A percentile compares a stretch with the other conserved stretches of the same genome.
Conservation (phyloP, 2,888 invertebrate genomes). For the Melinaea marsaeus region DNA sequence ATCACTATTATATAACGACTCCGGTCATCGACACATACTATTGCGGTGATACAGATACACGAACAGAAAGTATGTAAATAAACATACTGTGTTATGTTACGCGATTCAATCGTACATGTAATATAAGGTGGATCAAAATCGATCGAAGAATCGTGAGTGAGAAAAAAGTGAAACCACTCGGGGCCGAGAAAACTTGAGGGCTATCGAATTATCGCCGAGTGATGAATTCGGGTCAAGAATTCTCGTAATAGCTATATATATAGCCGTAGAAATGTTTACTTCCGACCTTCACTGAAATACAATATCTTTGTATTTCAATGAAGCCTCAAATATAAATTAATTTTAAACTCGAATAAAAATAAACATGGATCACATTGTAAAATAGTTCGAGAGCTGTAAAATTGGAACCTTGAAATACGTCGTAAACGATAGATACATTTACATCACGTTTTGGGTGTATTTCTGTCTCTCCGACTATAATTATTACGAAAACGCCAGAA, state of each 20-base stretch:
- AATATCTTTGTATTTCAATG: neutral
- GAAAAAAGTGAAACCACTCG: constrained; percentile 19
- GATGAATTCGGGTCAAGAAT: constrained; percentile 53
- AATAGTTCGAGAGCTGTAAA: neutral
- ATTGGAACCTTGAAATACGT: constrained; percentile 26
- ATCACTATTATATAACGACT: constrained; percentile 18
- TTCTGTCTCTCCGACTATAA: constrained; percentile 27
- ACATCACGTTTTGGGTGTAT: constrained; percentile 29
- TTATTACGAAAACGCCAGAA: constrained; percentile 19
- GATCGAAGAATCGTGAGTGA: constrained; percentile 2
- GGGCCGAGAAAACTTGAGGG: constrained; percentile 38
- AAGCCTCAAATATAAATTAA: neutral
- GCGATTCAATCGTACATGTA: constrained; percentile 1
- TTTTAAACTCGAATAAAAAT: neutral
- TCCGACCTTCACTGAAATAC: constrained; percentile 25
- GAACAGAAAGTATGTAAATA: constrained; percentile 6
- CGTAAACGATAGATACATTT: constrained; percentile 24
- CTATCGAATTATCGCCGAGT: constrained; percentile 46
- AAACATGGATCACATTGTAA: neutral
- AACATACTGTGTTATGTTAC: constrained; percentile 6
- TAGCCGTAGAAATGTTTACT: constrained; percentile 20
- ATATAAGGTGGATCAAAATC: constrained; percentile 1
- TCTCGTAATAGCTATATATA: constrained; percentile 36
- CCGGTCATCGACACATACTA: constrained; percentile 20
- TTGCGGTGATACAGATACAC: neutral